A percentile compares a stretch with the other conserved stretches of the same genome.
Conservation (phyloP, 2,888 invertebrate species). For the Embidobia sp. region DNA sequence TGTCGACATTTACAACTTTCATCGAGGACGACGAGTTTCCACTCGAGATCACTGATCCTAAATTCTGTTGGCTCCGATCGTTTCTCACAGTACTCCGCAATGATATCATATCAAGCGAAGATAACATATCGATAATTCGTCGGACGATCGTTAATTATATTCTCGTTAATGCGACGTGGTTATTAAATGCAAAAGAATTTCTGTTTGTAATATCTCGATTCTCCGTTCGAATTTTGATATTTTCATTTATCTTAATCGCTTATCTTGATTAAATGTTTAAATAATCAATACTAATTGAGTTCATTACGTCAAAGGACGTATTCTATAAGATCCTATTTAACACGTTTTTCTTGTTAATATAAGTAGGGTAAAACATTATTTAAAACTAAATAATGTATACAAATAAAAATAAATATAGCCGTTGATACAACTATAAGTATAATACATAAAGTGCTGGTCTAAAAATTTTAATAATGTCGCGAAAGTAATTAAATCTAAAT, state of each 20-base stretch:
- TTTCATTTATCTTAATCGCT: conserved; percentile 2
- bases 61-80: conserved; percentile 48
- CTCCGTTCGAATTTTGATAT: conserved; percentile 24
- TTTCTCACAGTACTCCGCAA: conserved; percentile 48
- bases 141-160: conserved; percentile 59
- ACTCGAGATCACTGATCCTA: conserved; percentile 51
- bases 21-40: conserved; percentile 67
- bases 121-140: conserved; percentile 52
- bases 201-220: conserved; percentile 27
- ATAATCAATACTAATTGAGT: conserved; percentile 46
- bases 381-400: too few species aligned
- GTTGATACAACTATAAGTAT: too few species aligned
- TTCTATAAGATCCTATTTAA: too few species aligned
- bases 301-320: not conserved
- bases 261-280: conserved; percentile 46
- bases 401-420: too few species aligned
- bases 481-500: too few species aligned
- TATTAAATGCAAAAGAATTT: conserved; percentile 35
- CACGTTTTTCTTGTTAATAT: too few species aligned
- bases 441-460: too few species aligned
- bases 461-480: too few species aligned
- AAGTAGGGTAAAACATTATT: too few species aligned
- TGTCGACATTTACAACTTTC: conserved; percentile 49
- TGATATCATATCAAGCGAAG: conserved; percentile 47
- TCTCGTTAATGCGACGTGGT: conserved; percentile 58